phyloP scores from a whole-genome alignment of 2,888 invertebrate species.

The Resseliella maxima region DNA sequence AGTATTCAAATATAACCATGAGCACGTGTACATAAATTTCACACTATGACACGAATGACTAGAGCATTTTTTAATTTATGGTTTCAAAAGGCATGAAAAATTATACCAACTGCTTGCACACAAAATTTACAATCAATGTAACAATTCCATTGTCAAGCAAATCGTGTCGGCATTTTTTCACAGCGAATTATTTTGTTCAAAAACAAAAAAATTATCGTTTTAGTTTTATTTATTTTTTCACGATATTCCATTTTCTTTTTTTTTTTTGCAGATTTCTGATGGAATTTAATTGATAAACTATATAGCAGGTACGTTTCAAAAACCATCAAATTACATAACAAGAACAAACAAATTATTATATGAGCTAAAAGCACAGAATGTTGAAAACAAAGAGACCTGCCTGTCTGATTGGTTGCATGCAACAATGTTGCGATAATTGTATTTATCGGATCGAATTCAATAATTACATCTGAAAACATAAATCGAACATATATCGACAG shows the following conservation, averaged over 20 bases:
- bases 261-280: neutral
- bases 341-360: neutral
- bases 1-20: neutral
- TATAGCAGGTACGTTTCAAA: neutral
- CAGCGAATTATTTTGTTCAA: neutral
- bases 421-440: neutral
- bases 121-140: conserved; percentile 1
- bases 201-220: no score
- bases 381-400: neutral
- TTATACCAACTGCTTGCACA: neutral
- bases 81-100: neutral
- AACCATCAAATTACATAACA: neutral
- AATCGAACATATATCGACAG: neutral
- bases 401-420: neutral
- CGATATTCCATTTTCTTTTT: neutral
- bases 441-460: conserved; percentile 6
- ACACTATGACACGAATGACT: neutral
- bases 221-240: neutral
- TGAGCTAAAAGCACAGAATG: neutral
- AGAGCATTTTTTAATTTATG: conserved; percentile 23
- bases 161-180: neutral
- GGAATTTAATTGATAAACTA: neutral
- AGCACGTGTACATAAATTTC: neutral
- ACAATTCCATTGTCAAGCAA: neutral
- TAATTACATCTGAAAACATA: neutral